phyloP scores from a whole-genome alignment of 2,113 vertebrate genomes.

The Cervus canadensis region DNA sequence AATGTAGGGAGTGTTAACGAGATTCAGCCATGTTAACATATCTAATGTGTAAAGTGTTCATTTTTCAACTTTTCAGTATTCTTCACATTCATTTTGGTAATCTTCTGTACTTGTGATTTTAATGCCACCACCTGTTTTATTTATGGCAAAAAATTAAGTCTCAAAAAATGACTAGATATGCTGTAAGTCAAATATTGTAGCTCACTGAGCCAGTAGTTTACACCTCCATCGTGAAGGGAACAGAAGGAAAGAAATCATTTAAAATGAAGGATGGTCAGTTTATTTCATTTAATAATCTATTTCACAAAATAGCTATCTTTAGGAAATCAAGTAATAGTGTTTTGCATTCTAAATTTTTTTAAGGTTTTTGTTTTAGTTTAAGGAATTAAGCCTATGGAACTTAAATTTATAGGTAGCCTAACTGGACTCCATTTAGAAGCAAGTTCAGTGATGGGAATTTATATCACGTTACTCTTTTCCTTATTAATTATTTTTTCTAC shows the following conservation, averaged over 20 bases:
- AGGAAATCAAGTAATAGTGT: neutral
- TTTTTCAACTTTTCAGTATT: neutral
- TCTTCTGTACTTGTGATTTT: neutral
- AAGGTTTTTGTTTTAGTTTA: neutral
- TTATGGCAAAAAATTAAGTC: neutral
- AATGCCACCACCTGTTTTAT: neutral
- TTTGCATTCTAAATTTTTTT: neutral
- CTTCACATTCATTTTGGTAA: conserved; percentile 15
- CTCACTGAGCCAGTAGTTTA: neutral
- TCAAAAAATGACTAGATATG: neutral
- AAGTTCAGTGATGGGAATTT: neutral
- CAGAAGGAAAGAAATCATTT: neutral
- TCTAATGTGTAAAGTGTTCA: neutral
- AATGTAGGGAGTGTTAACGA: neutral
- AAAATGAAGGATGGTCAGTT: neutral
- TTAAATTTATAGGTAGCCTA: neutral
- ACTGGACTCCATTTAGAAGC: neutral
- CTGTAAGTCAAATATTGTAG: neutral
- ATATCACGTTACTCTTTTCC: neutral
- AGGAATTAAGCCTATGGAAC: neutral
- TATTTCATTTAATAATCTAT: neutral
- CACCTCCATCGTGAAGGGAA: neutral
- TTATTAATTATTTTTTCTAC: neutral
- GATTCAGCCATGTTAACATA: neutral
- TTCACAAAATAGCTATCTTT: neutral